Evolutionary conservation across 2,113 vertebrate genomes (phyloP).

Genomic region (Ardeotis arabs): DNA sequence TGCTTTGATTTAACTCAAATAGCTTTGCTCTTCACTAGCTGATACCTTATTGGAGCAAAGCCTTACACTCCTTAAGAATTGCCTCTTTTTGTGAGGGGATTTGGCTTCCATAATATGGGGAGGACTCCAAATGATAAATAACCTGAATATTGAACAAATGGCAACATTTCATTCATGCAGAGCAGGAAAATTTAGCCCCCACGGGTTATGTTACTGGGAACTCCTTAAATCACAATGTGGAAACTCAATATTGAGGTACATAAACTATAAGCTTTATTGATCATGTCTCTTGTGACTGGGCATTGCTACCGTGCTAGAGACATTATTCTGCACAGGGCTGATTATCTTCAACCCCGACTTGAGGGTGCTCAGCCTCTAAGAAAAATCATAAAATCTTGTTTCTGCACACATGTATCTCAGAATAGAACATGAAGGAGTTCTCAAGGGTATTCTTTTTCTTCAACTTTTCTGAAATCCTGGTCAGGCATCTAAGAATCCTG

Average conservation of each 20-base stretch:
- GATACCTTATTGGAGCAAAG: not conserved
- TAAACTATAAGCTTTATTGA: constrained; percentile 60
- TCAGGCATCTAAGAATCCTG: not conserved
- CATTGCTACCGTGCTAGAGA: not conserved
- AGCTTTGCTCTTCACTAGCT: not conserved
- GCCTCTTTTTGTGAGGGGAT: not conserved
- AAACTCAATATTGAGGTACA: constrained; percentile 50
- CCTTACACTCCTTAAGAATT: not conserved
- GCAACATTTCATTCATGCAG: constrained; percentile 41
- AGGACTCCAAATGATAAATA: constrained; percentile 36
- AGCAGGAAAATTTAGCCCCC: constrained; percentile 29
- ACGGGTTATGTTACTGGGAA: constrained; percentile 24
- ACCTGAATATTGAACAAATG: constrained; percentile 35
- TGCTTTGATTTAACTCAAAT: not conserved
- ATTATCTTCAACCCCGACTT: not conserved
- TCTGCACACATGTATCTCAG: not conserved
- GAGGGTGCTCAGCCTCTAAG: not conserved
- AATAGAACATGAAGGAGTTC: not conserved
- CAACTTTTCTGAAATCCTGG: not conserved
- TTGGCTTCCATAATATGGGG: not conserved
- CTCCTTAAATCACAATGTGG: constrained; percentile 56
- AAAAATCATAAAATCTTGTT: not conserved
- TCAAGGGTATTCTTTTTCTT: not conserved
- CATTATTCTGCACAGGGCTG: not conserved
- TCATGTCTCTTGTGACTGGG: constrained; percentile 4